Evolutionary conservation across 2,888 invertebrate species (phyloP), one percentile per base, ranked within the genome.

Genomic region (Petrolisthes manimaculis): DNA sequence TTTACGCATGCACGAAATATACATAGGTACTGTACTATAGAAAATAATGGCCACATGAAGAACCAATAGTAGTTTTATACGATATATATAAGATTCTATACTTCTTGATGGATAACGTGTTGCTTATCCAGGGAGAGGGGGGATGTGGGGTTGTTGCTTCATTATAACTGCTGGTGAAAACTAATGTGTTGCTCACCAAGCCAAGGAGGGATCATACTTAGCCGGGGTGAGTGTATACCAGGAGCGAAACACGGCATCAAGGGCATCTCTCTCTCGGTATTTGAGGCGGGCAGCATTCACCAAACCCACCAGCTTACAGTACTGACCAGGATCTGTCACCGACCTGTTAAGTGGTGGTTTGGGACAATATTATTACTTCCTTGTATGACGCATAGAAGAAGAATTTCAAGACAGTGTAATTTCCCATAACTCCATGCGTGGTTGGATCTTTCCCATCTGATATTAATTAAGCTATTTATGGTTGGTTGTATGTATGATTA

Each of bases 181-280:
- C n/a, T 37, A 5, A 37, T 51, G 37, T 61, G 3, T 8, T 37
- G 4, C 80, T 74, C n/a, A 88, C 88, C 88, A 88, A 6, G 81
- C 80, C 5, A 37, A 67, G 5, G 84, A 21, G 1, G 88, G 84
- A 61, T 88, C 81, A 53, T 88, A 88, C 21, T 88, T 56, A 9
- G 21, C 56, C 9, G 21, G 24, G 5, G 75, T 67, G 21, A 89
- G 81, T 0, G 67, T 85, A 82, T 84, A 85, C 89, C 89, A 89
- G 3, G 77, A 61, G 78, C 82, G 85, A 67, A 56, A 89, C 53
- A 85, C 71, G 6, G 84, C 67, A n/a, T 89, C 89, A 55, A 89
- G 81, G 5, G 89, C 85, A 51, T 89, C 89, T 21, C 89, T 81
- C 78, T 89, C 89, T n/a, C 79, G 75, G 56, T 89, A 89, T 82